Percentiles rank a stretch among this genome's conserved stretches.
phyloP scores from a whole-genome alignment of 2,797 vertebrate genomes.

The Coracias cyanogaster region DNA sequence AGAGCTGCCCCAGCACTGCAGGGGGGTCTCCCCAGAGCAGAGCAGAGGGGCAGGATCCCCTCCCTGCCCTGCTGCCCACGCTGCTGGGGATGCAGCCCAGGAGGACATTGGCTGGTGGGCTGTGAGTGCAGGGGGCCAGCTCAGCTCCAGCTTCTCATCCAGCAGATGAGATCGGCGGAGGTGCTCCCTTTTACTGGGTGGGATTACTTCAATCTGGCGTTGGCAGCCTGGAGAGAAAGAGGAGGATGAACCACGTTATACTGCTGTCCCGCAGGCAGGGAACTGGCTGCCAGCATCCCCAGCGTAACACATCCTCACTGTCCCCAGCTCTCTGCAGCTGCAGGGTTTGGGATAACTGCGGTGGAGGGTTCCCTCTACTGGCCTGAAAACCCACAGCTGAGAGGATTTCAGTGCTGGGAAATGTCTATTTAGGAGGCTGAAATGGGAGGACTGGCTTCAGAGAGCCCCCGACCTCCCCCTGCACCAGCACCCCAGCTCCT shows the following conservation, averaged over 20 bases:
- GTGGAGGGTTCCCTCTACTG: constrained; percentile 69
- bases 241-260: background rate
- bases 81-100: too few species aligned
- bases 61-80: too few species aligned
- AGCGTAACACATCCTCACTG: fast-evolving
- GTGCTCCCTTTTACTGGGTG: fast-evolving
- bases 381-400: background rate
- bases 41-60: too few species aligned
- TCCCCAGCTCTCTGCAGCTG: background rate
- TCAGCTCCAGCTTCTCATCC: background rate
- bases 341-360: background rate
- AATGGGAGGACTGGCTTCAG: background rate
- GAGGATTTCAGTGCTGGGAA: background rate
- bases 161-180: background rate
- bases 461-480: fast-evolving
- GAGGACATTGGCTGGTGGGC: too few species aligned
- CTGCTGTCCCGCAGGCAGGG: fast-evolving
- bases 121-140: too few species aligned
- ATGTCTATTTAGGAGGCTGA: fast-evolving
- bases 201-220: background rate
- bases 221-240: background rate
- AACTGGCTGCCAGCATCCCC: too few species aligned
- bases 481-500: fast-evolving
- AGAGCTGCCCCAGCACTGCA: too few species aligned
- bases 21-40: too few species aligned